Conservation (phyloP, 2,888 invertebrate species). For the Drepana falcataria region DNA sequence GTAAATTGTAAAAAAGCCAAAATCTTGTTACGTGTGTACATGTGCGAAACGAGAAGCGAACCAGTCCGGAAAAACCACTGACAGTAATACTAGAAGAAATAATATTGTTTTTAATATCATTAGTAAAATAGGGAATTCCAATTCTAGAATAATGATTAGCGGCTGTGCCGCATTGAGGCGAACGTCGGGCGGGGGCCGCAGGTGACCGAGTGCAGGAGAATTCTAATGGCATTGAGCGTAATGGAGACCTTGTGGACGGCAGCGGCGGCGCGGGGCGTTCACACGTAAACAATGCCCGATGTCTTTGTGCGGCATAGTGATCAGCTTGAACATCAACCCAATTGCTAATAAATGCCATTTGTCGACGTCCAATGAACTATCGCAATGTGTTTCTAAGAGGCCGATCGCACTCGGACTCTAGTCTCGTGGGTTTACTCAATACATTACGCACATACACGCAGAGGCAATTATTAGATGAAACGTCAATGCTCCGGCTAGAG, state of each 20-base stretch:
- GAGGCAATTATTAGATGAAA: background rate
- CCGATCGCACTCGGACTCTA: too few relatives aligned
- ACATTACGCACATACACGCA: too few relatives aligned
- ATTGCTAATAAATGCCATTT: slow-evolving; percentile 14
- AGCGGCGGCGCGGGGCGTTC: slow-evolving; percentile 37
- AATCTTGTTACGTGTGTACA: slow-evolving; percentile 21
- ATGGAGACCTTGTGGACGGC: slow-evolving; percentile 50
- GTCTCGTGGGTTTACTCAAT: too few relatives aligned
- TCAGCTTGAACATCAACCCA: slow-evolving; percentile 39
- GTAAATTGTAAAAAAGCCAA: slow-evolving; percentile 36
- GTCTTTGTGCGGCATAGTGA: slow-evolving; percentile 29
- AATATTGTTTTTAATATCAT: slow-evolving; percentile 40
- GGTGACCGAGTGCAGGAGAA: slow-evolving; percentile 7
- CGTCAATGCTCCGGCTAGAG: slow-evolving; percentile 12
- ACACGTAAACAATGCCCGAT: slow-evolving; percentile 55
- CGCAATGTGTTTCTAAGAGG: too few relatives aligned
- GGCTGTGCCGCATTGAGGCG: background rate
- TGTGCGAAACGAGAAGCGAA: slow-evolving; percentile 16
- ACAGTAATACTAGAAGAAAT: slow-evolving; percentile 29
- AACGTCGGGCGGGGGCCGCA: slow-evolving; percentile 1
- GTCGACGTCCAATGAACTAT: too few relatives aligned
- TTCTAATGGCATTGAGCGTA: slow-evolving; percentile 40
- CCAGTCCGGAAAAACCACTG: slow-evolving; percentile 42
- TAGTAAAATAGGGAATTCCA: slow-evolving; percentile 37
- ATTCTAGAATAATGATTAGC: slow-evolving; percentile 15